These are phyloP conservation scores for Autographa gamma DNA, from an alignment of 2,888 invertebrate species.

Conservation along the genomic window DNA sequence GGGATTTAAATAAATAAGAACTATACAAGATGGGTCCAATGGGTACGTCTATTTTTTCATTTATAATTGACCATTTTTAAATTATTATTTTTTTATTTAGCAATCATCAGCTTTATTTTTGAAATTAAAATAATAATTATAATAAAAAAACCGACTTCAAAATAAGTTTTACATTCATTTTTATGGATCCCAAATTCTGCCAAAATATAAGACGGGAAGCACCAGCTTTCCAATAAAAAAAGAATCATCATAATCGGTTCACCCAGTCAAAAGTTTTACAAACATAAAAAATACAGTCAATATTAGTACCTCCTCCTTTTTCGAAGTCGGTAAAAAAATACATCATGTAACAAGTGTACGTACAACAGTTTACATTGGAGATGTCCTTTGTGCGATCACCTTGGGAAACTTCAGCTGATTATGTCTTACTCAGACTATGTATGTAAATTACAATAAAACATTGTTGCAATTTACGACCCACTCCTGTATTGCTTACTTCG, in stretches of 20 bases:
- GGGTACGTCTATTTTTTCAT: not conserved
- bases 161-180: too few relatives aligned
- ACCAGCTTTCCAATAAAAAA: too few relatives aligned
- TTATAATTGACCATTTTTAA: not conserved
- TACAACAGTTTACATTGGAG: not conserved
- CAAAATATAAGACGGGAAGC: too few relatives aligned
- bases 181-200: too few relatives aligned
- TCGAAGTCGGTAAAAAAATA: not conserved
- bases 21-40: too few relatives aligned
- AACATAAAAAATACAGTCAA: too few relatives aligned
- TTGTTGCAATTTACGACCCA: not conserved
- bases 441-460: not conserved
- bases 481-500: not conserved
- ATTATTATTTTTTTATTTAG: too few relatives aligned
- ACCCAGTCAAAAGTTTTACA: too few relatives aligned
- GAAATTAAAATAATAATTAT: too few relatives aligned
- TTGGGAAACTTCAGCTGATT: constrained; percentile 5
- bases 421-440: not conserved
- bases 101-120: too few relatives aligned
- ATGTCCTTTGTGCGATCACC: not conserved
- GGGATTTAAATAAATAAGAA: not conserved
- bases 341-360: not conserved
- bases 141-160: too few relatives aligned
- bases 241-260: too few relatives aligned
- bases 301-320: not conserved